A percentile compares a stretch with the other conserved stretches of the same genome.
Conservation (phyloP, 1,140 invertebrate genomes). For the Hylaeus volcanicus region DNA sequence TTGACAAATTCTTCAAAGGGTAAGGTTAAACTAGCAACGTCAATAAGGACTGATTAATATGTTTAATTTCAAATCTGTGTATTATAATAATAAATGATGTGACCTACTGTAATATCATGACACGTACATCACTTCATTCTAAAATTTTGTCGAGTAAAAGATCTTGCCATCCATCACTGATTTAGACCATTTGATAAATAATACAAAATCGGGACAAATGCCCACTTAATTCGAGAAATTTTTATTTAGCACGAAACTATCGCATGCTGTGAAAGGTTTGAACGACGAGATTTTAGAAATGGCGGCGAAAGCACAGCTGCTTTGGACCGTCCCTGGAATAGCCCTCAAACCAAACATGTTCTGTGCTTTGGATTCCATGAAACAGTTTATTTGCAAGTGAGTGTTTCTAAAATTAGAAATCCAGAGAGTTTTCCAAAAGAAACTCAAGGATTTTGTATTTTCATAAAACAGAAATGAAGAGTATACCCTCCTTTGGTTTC, state of each 20-base stretch:
- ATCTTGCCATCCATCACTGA: too few relatives aligned
- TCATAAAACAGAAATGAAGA: too few relatives aligned
- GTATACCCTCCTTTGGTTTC: too few relatives aligned
- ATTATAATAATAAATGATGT: too few relatives aligned
- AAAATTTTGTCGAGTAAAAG: too few relatives aligned
- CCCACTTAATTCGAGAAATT: neutral
- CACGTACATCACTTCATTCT: too few relatives aligned
- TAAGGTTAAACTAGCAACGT: conserved; percentile 28
- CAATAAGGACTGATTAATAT: too few relatives aligned
- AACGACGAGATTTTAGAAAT: conserved; percentile 58
- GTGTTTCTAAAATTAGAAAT: neutral
- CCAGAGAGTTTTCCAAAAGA: too few relatives aligned
- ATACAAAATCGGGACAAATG: neutral
- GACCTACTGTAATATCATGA: too few relatives aligned
- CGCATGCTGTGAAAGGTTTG: conserved; percentile 48
- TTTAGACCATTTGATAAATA: too few relatives aligned
- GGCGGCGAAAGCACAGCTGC: conserved; percentile 67
- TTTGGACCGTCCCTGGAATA: conserved; percentile 71
- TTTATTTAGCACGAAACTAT: conserved; percentile 58
- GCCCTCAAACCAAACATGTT: conserved; percentile 60
- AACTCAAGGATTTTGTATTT: too few relatives aligned
- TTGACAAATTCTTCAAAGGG: conserved; percentile 67
- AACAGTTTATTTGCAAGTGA: conserved; percentile 52
- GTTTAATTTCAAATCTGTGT: too few relatives aligned
- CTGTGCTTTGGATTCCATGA: conserved; percentile 44